A percentile compares a stretch with the other conserved stretches of the same genome.
Conservation (phyloP, 2,888 invertebrate species). For the Lycaena phlaeas region DNA sequence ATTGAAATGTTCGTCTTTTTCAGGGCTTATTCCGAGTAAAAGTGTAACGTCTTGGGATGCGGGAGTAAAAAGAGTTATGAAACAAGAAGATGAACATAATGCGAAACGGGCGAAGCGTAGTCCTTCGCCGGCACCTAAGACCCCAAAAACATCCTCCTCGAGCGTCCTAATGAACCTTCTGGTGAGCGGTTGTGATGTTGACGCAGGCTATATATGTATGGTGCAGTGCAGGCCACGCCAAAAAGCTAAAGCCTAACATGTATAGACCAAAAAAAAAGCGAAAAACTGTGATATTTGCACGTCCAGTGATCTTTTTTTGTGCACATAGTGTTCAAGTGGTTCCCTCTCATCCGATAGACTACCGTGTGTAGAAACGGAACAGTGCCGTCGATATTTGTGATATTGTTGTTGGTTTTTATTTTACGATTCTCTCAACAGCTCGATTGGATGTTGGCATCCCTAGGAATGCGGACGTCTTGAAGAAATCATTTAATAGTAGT, state of each 20-base stretch:
- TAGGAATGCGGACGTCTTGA: slow-evolving; percentile 29
- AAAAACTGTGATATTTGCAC: slow-evolving; percentile 67
- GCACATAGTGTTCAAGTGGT: slow-evolving; percentile 21
- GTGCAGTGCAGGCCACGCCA: slow-evolving; percentile 77
- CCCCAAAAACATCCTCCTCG: slow-evolving; percentile 70
- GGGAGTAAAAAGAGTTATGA: slow-evolving; percentile 52
- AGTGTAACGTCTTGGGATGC: slow-evolving; percentile 50
- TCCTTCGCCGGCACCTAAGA: slow-evolving; percentile 41
- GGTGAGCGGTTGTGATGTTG: slow-evolving; percentile 95
- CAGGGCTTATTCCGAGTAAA: slow-evolving; percentile 57
- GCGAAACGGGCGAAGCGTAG: slow-evolving; percentile 56
- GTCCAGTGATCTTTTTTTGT: slow-evolving; percentile 55
- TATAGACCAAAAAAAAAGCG: slow-evolving; percentile 25
- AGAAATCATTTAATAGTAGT: slow-evolving; percentile 39
- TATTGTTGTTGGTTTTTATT: slow-evolving; percentile 36
- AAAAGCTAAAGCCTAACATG: slow-evolving; percentile 58
- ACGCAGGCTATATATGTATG: slow-evolving; percentile 92
- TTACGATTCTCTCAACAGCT: slow-evolving; percentile 12
- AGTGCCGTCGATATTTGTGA: slow-evolving; percentile 59
- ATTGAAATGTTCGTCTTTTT: too few species aligned
- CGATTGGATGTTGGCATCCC: slow-evolving; percentile 17
- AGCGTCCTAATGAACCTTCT: slow-evolving; percentile 95
- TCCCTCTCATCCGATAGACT: slow-evolving; percentile 16
- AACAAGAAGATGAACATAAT: slow-evolving; percentile 52
- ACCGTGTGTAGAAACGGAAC: slow-evolving; percentile 34